Conservation (phyloP, 64 coral and sea anemone species). For the Stichodactyla helianthus region DNA sequence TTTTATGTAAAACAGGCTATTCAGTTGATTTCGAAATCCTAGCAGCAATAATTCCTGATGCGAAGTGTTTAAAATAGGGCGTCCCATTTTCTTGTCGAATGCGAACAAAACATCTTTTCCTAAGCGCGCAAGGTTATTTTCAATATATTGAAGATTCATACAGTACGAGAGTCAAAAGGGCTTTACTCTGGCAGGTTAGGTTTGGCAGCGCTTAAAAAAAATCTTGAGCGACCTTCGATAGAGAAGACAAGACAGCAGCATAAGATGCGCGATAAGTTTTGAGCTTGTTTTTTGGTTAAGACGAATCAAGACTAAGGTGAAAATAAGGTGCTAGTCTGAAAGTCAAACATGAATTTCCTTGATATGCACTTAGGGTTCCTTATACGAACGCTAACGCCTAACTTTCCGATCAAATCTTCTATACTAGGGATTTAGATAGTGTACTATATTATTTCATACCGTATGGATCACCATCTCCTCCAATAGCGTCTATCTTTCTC, state of each 20-base stretch:
- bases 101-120: background rate
- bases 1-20: background rate
- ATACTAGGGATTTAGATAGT: background rate
- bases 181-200: background rate
- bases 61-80: background rate
- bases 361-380: background rate
- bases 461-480: constrained; percentile 74
- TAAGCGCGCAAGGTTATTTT: background rate
- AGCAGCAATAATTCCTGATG: background rate
- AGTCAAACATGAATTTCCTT: constrained; percentile 28
- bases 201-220: background rate
- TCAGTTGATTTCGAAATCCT: background rate
- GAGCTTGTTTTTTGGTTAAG: background rate
- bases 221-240: background rate
- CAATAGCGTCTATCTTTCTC: constrained; percentile 62
- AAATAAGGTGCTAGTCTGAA: constrained; percentile 24
- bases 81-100: background rate
- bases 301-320: constrained; percentile 2
- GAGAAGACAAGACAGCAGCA: background rate
- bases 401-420: background rate
- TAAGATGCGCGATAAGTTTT: background rate
- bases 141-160: background rate
- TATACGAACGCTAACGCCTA: background rate
- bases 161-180: background rate
- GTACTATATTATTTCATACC: constrained; percentile 37